Base-by-base conservation (phyloP, 1,140 invertebrate genomes). In the Zaprionus gabonicus region DNA sequence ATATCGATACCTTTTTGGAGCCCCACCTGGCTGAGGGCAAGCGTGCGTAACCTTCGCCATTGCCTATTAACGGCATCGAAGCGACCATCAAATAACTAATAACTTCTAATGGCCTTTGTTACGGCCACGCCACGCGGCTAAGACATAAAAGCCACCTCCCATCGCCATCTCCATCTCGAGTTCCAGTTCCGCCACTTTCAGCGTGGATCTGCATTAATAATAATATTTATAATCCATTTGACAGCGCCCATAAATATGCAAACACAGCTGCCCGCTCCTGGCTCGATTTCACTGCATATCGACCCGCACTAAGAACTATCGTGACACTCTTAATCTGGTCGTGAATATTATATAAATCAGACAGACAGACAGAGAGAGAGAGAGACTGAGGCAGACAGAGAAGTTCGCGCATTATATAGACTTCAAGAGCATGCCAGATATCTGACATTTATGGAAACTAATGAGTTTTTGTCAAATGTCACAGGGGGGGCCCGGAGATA, bases 371-470 rank as follows among this genome's bases (percentile, higher is more conserved):
- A 41, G 4, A 20, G 46, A 25, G 20, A 51, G 20, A 20, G 46
- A 23, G 7, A 20, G 9, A 49, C 4, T 4, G 46, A 49, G 38
- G 27, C 3, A 34, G 31, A 34, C 31, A 34, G 9, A 34, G 31
- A 34, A 34, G 31, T 34, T 34, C 3, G 60, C 74, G 81, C 75
- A 85, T 75, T 82, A 82, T 74, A 72, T 78, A 67, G 72, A 86
- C 82, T 86, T 86, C 63, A 86, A 86, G 63, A 79, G 70, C 67
- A 59, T 76, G 77, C 72, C 70, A 68, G 60, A 28, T 59, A 25
- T 65, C 17, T 82, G 83, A 86, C 83, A 75, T 87, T 86, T 80
- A 86, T 86, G 83, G 79, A 87, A 86, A 80, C 70, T 80, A 87
- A 86, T 82, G 83, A 74, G 70, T 82, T 77, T 85, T 80, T 80